Base-by-base conservation (phyloP, 2,888 invertebrate genomes). In the Amiota communis region DNA sequence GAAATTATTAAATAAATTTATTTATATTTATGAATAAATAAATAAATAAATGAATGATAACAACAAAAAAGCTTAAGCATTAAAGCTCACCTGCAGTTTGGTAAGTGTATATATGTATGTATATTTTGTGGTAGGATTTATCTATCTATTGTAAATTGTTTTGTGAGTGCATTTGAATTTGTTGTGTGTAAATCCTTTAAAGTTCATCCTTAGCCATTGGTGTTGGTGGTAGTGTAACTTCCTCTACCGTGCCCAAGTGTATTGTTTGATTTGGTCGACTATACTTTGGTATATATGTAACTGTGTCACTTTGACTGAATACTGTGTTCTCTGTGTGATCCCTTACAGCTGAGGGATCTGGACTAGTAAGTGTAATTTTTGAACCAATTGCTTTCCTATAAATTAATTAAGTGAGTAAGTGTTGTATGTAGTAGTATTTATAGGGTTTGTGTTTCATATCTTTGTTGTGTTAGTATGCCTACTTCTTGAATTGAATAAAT, bases 211-310 rank as follows among this genome's bases (percentile, higher is more conserved):
- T 84, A 72, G 79, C 79, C 70, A 77, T 79, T 80, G 9, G 36
- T 63, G 49, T 53, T 15, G 8, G 77, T 74, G 70, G 79, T 71
- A 88, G 81, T 69, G 84, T 80, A 71, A 89, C 87, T 73, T 87
- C 87, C 78, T 89, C 89, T 63, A 89, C 88, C 59, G 88, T 88
- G 72, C 89, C 89, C 73, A 89, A 78, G 56, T 80, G 85, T 74
- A 87, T 80, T 12, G 80, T 82, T 80, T 92, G 90, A 88, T 95
- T 95, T 86, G 94, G 94, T 9, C 73, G 76, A 61, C 79, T 81
- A 74, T 78, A 81, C 80, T 84, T 84, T 77, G 89, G 89, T 80
- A 86, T 85, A 72, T 88, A 90, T 74, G 87, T 88, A 72, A 90
- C 90, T 76, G 87, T 84, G 78, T 89, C 83, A 72, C 89, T 87